Conservation (phyloP, 2,888 invertebrate genomes). For the Esperia sulphurella region DNA sequence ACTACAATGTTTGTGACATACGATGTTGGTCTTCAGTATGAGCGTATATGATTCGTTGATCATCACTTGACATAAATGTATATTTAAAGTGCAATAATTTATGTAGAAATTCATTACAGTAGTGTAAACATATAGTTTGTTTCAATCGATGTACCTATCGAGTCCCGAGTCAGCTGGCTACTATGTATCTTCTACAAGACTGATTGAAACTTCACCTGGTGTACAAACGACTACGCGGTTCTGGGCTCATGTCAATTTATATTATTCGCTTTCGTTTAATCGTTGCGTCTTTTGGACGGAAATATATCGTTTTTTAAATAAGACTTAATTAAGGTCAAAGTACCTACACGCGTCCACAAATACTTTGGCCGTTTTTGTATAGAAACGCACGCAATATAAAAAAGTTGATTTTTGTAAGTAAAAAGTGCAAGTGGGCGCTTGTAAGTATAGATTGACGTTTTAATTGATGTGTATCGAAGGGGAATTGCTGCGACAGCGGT, state of each 20-base stretch:
- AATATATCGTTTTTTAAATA: conserved; percentile 34
- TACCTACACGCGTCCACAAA: no score
- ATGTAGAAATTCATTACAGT: conserved; percentile 62
- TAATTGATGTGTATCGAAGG: conserved; percentile 8
- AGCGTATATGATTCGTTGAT: conserved; percentile 30
- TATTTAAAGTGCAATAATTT: conserved; percentile 73
- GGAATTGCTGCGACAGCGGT: conserved; percentile 8
- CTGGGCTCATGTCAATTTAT: conserved; percentile 67
- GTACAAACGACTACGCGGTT: conserved; percentile 44
- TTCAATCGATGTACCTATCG: conserved; percentile 55
- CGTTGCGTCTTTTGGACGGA: conserved; percentile 20
- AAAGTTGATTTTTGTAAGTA: no score
- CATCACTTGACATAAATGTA: conserved; percentile 45
- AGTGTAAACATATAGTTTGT: conserved; percentile 55
- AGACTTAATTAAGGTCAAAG: conserved; percentile 15
- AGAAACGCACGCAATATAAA: no score
- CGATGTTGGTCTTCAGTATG: conserved; percentile 34
- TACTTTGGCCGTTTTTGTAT: no score
- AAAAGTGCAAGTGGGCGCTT: no score
- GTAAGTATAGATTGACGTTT: no score
- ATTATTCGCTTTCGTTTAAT: conserved; percentile 34
- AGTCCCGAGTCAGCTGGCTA: conserved; percentile 56
- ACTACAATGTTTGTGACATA: conserved; percentile 41
- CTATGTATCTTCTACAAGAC: conserved; percentile 60
- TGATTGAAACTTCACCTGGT: conserved; percentile 67